Conservation (phyloP, 2,113 vertebrate species). For the Scomber colias region DNA sequence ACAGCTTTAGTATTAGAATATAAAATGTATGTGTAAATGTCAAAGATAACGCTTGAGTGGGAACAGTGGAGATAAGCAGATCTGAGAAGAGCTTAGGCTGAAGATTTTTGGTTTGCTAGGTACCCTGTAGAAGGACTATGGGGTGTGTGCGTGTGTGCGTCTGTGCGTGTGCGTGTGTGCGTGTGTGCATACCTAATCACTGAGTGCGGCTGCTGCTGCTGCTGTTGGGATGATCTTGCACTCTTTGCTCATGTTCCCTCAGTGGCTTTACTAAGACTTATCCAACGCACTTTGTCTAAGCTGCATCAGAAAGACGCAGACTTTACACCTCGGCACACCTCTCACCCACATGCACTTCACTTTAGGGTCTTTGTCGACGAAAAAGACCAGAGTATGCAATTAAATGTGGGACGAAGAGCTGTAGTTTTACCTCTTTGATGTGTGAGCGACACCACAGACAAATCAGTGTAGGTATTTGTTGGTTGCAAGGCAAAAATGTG, state of each 20-base stretch:
- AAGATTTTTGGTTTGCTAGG: conserved; percentile 33
- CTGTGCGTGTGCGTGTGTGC: conserved; percentile 3
- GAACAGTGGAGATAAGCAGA: conserved; percentile 36
- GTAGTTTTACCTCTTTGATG: conserved; percentile 41
- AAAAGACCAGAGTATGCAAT: conserved; percentile 52
- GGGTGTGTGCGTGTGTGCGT: background rate
- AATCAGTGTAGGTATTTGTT: conserved; percentile 9
- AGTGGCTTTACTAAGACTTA: conserved; percentile 54
- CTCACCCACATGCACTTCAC: conserved; percentile 53
- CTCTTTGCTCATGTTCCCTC: conserved; percentile 46
- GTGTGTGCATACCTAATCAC: conserved; percentile 8
- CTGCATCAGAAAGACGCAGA: conserved; percentile 47
- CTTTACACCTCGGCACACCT: conserved; percentile 28
- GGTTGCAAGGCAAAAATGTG: background rate
- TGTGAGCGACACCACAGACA: conserved; percentile 16
- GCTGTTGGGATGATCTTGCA: conserved; percentile 28
- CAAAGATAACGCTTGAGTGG: conserved; percentile 14
- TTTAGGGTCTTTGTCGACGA: conserved; percentile 13
- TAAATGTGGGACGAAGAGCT: conserved; percentile 33
- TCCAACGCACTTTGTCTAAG: conserved; percentile 68
- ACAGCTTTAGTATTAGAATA: conserved; percentile 55
- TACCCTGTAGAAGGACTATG: conserved; percentile 23
- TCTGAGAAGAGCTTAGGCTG: conserved; percentile 48
- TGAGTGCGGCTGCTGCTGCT: conserved; percentile 62
- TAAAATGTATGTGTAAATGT: conserved; percentile 42